Base-by-base conservation (phyloP, 2,888 invertebrate genomes). In the Pseudoips prasinana region DNA sequence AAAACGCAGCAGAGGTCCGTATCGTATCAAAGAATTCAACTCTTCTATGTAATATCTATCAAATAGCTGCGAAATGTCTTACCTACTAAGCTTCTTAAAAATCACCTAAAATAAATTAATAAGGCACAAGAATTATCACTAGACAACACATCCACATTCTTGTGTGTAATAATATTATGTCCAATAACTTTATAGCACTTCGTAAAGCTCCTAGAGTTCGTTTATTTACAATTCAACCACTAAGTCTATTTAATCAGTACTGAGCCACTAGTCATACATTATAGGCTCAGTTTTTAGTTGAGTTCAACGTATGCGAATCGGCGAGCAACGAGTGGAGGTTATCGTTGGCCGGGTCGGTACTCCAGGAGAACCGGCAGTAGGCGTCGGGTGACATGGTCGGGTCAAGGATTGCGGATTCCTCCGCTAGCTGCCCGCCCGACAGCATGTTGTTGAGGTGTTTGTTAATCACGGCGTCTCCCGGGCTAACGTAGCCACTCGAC, bases 41-140 rank as follows among this genome's bases (percentile, higher is more conserved):
- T 20, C 7, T 17, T 29, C 27, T 20, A 24, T 34, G 24, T 39
- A 11, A 33, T 9, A 14, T 11, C 17, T 9, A 28, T 25, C 38
- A 26, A 36, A 20, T 25, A 37, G 35, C 32, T 49, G 41, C 22
- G 8, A 40, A 26, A 36, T 39, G 34, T 68, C 87, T 88, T 85
- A 88, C 87, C 87, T 84, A 86, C 67, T 64, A 68, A 69, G 58
- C 68, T 80, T 80, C 76, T 62, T 73, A 74, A 70, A 64, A 66
- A 74, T 73, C 71, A 75, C 81, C 86, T 86, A 86, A 87, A 85
- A 87, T 87, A 88, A 87, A 84, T 87, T 88, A 87, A 84, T 88
- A 88, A 88, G 88, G 88, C 87, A 88, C 87, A 76, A 85, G 74
- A 80, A 76, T 80, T 86, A 87, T 86, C 87, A 87, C 87, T 87